phyloP scores from a whole-genome alignment of 2,797 vertebrate genomes.

The Anas flavirostris region DNA sequence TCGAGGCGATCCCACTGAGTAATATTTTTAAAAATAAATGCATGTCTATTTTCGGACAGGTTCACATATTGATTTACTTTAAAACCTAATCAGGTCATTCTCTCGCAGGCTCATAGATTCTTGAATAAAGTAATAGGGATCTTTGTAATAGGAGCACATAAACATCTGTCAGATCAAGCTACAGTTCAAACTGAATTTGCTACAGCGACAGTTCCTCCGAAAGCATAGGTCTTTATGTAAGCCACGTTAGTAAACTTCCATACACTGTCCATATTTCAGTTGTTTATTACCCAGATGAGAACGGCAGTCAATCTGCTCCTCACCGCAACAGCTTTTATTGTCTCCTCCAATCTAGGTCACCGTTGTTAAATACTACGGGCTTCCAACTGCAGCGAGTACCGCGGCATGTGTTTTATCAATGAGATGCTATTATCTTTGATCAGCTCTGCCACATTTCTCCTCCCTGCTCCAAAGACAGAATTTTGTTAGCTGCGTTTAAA shows the following conservation, averaged over 20 bases:
- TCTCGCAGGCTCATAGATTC: slow-evolving; percentile 57
- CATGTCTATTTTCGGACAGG: slow-evolving; percentile 37
- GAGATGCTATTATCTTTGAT: slow-evolving; percentile 31
- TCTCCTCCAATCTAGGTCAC: slow-evolving; percentile 85
- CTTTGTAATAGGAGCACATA: slow-evolving; percentile 1
- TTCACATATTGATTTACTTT: slow-evolving; percentile 67
- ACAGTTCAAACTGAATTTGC: slow-evolving; percentile 52
- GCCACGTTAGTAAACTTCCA: slow-evolving; percentile 77
- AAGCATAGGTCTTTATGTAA: slow-evolving; percentile 50
- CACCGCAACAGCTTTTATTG: slow-evolving; percentile 80
- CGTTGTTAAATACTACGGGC: slow-evolving; percentile 74
- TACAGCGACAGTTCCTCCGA: slow-evolving; percentile 23
- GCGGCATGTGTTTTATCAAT: slow-evolving; percentile 29
- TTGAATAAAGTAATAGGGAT: slow-evolving; percentile 50
- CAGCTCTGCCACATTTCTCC: neutral
- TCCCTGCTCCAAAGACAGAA: neutral
- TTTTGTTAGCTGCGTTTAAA: neutral
- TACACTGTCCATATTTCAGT: slow-evolving; percentile 71
- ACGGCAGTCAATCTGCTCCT: slow-evolving; percentile 79
- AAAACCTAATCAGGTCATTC: slow-evolving; percentile 52
- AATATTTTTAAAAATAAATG: slow-evolving; percentile 65
- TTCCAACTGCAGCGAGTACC: neutral
- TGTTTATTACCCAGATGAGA: slow-evolving; percentile 82
- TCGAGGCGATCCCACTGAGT: slow-evolving; percentile 14
- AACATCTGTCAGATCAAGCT: slow-evolving; percentile 29